Base-by-base conservation (phyloP, 2,113 vertebrate genomes). In the Apistogramma diplotaenia region DNA sequence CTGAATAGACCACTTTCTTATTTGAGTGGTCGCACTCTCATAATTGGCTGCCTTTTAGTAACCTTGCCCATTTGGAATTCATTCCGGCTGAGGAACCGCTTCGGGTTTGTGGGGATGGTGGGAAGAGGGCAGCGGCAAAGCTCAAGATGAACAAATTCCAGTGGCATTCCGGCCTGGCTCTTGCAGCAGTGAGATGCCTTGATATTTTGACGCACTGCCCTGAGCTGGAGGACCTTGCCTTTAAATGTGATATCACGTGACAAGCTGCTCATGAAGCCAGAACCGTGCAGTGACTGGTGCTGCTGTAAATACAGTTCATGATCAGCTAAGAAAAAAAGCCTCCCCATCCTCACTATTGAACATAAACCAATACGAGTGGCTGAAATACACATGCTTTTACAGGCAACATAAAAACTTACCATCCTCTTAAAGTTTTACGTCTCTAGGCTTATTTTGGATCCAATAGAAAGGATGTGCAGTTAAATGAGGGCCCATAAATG, bases 211-310 rank as follows among this genome's bases (percentile, higher is more conserved):
- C 79, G 61, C 16, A 1, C 54, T 56, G 83, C 82, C 85, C 81
- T 27, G 33, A 85, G 86, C 82, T 10, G 31, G 23, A 76, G 43
- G 74, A 70, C 85, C 65, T 46, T 35, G 43, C 23, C 79, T 89
- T 78, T 81, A 89, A 82, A 86, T 74, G 46, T 85, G 74, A 91
- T 82, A 54, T 74, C 80, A 88, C 83, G 86, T 86, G 91, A 88
- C 89, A 84, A 71, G 77, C 81, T 58, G 54, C 60, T 72, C 70
- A 7, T 84, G 82, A 61, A 74, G 57, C 80, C n/a, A 18, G 2
- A 76, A 77, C 81, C 84, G 72, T 6, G 67, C 40, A 21, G 43
- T 46, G 71, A 58, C 85, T 76, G 82, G 25, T 85, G 76, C 75
- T 77, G 83, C 5, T 80, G 65, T 56, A 37, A 43, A 35, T 19